Evolutionary conservation across 2,888 invertebrate genomes (phyloP), one percentile per base, ranked within the genome.

Genomic region (Agrotis ipsilon): DNA sequence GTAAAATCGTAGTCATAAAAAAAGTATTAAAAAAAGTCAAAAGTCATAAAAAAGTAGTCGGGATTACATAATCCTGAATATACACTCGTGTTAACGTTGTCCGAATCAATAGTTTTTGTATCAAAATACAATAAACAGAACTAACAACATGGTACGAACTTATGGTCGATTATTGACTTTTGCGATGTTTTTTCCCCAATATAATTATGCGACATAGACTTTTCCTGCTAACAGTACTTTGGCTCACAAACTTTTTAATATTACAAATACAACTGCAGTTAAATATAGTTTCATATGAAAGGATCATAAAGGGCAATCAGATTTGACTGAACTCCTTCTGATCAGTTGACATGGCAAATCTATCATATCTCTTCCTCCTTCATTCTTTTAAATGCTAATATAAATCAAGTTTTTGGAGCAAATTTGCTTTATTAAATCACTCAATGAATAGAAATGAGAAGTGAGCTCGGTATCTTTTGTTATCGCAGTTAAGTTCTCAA

Each of bases 391-490:
- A 27, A 55, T 11, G 7, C 7, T 27, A 39, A 13, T 39, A 48
- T n/a, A 9, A 60, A 60, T 21, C 18, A 59, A 65, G 45, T 64
- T 45, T 9, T 45, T n/a, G 27, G 45, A 62, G 27, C 21, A 32
- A n/a, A 21, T n/a, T 46, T 54, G 21, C 24, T 65, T 43, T 18
- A 18, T 6, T 32, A 11, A 51, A 68, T 57, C 7, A 51, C 32
- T 59, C 19, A 13, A 46, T 19, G 18, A 39, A 52, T 11, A 46
- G 9, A 59, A 52, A 46, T 19, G 39, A 39, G 39, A 39, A 24
- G 32, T 45, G 18, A 18, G 6, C 14, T 13, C 2, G 32, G 16
- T 46, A 46, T 64, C 14, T 21, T 58, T 46, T 32, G 6, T 19
- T 13, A 52, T 54, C 24, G 14, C 13, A 11, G 13, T 32, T 16